Base-by-base conservation (phyloP, 2,888 invertebrate genomes). In the Plemyria rubiginata region DNA sequence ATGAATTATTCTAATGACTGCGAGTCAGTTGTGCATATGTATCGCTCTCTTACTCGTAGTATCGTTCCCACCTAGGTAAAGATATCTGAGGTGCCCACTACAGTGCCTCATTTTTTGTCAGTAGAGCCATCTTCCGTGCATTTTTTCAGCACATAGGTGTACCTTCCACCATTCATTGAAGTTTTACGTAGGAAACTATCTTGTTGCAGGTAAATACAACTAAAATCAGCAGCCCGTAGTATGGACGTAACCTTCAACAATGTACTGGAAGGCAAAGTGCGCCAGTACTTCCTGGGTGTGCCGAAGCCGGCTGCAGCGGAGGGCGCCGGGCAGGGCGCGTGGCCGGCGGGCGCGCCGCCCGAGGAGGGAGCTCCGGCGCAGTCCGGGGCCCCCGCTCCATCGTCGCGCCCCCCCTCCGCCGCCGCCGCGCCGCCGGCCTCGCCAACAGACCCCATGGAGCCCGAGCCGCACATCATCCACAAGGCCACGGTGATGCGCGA, bases 201-300 rank as follows among this genome's bases (percentile, higher is more conserved):
- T 74, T 76, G 72, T 84, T 86, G 57, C 82, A 90, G 90, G 81
- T 79, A 75, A 56, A 60, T 49, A 55, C 41, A 71, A 75, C 71
- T 80, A 72, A 74, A 74, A 77, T 79, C 75, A 77, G 82, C 81
- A 77, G 70, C 72, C 75, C 83, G 90, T 93, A 95, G 94, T 93
- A 96, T 96, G 96, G 96, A 96, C 94, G 95, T 94, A 89, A 94
- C 94, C 91, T 86, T 90, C 93, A 96, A 95, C 91, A 96, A 96
- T 95, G 96, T 96, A 92, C 93, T 96, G 94, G 96, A 96, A 94
- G 96, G 96, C 90, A 95, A 60, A 60, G 65, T 96, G 86, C 95
- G 96, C 86, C 96, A 96, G 94, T 96, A 96, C 92, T 96, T 96
- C 89, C 95, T 96, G 94, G 96, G 96, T 84, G 92, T 96, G 85